Evolutionary conservation across 2,888 invertebrate genomes (phyloP), one percentile per base, ranked within the genome.

Genomic region (Leptura quadrifasciata): DNA sequence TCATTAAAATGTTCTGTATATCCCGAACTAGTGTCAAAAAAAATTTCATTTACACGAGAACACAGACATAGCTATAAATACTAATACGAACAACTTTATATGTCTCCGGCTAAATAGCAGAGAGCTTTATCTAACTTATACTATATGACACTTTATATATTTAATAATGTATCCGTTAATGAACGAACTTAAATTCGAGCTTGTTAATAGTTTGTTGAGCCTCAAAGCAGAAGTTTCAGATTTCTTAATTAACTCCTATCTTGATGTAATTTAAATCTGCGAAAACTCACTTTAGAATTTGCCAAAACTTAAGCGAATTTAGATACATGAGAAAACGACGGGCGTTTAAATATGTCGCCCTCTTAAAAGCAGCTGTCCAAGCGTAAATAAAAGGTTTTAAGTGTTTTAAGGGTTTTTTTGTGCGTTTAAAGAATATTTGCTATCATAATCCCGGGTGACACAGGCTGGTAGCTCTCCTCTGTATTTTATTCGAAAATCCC

Each of bases 181-280:
- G 68, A 68, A 68, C 68, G 15, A 68, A 68, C 68, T 68, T 68
- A 68, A 9, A 57, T 54, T 18, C 6, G 17, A 55, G 68, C 68
- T 68, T 68, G 68, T 68, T 68, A 68, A 57, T 55, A 68, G 68
- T 68, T 55, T 67, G 67, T 67, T 27, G 57, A 31, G 17, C 57
- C 17, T 55, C 31, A 54, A 65, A 68, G 68, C 24, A 27, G 31
- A 55, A 57, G 68, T 55, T 68, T 68, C 68, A 24, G 55, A 15
- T 68, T 68, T 55, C 57, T 68, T 55, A 57, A 55, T 55, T 68
- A 55, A 17, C 31, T 18, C 55, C 31, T 68, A 68, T 68, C 55
- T 18, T 55, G 20, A 31, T 55, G 12, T 18, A 24, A 31, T 57
- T 31, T 57, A 27, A 55, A 52, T 68, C 27, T 31, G 17, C 8